Evolutionary conservation across 2,888 invertebrate genomes (phyloP), one percentile per base, ranked within the genome.

Genomic region (Camponotus fellah): DNA sequence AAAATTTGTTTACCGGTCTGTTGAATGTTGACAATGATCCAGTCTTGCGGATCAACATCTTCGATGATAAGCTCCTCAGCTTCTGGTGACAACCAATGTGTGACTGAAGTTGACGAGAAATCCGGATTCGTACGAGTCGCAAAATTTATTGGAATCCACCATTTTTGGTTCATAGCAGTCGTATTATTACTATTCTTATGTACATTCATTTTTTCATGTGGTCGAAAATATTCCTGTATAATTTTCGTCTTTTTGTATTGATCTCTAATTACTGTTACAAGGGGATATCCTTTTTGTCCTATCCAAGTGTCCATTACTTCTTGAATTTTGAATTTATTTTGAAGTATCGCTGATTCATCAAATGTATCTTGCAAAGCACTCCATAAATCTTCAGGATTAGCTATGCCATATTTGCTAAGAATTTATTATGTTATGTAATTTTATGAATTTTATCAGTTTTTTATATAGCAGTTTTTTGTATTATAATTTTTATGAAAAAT

Each of bases 21-120:
- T 88, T 97, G 96, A 83, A 96, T 95, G 89, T 97, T 97, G 34
- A 97, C 90, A 58, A 97, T 96, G 81, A 96, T 95, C 97, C 97
- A 97, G 0, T 95, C 94, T 8, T 95, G 94, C 0, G 93, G 79
- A 3, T 95, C 94, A 49, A 95, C 58, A 26, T n/a, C 82, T 14
- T 71, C 32, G 46, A 64, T 87, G 0, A 89, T 82, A 8, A 88
- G 79, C 14, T 74, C 79, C 0, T 85, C 65, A 10, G 94, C 92
- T 77, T 92, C 91, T 0, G 91, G 85, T 0, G 93, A 92, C 0
- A 96, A 88, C 96, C 96, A 97, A 0, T 91, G 88, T 37, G 32
- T 66, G 6, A 82, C 65, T 17, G 34, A 32, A 0, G 86, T 88
- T 1, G 65, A 34, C 1, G 82, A 75, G 92, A 96, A 96, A 91